Evolutionary conservation across 2,888 invertebrate species (phyloP).

Genomic region (Alsophila aescularia): DNA sequence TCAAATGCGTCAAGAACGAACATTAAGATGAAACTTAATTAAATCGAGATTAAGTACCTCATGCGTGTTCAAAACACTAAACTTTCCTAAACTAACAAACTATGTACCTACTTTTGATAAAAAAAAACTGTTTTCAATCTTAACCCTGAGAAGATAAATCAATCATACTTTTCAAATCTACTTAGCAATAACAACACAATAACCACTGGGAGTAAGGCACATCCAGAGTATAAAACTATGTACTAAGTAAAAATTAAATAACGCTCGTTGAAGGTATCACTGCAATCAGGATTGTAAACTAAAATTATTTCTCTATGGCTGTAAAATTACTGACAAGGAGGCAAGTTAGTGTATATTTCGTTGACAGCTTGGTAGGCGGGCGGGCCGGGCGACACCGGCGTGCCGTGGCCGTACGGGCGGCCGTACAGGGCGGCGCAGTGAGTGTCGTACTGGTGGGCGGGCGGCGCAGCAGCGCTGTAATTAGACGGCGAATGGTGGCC

Average conservation of each 20-base stretch:
- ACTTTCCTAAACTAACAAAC: neutral
- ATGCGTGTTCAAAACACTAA: conserved; percentile 23
- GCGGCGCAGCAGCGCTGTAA: conserved; percentile 3
- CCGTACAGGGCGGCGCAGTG: conserved; percentile 20
- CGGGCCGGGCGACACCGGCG: conserved; percentile 64
- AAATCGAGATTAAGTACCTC: conserved; percentile 7
- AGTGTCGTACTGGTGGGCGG: conserved; percentile 14
- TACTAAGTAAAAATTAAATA: conserved; percentile 21
- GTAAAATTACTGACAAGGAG: conserved; percentile 37
- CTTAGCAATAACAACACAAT: conserved; percentile 13
- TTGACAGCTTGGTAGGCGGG: conserved; percentile 71
- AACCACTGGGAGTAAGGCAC: conserved; percentile 45
- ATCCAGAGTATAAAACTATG: conserved; percentile 23
- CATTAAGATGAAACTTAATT: conserved; percentile 2
- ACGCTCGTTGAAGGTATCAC: conserved; percentile 19
- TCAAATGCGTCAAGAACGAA: conserved; percentile 6
- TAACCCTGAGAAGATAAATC: neutral
- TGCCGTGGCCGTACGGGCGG: conserved; percentile 29
- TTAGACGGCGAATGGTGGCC: conserved; percentile 10
- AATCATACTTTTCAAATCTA: neutral
- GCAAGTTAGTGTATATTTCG: conserved; percentile 61
- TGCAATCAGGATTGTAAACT: conserved; percentile 7
- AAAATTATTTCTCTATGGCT: conserved; percentile 1
- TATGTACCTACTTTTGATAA: neutral
- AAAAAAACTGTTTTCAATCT: neutral